A percentile compares a stretch with the other conserved stretches of the same genome.
Conservation (phyloP, 2,888 invertebrate species). For the Diplolepis rosae region DNA sequence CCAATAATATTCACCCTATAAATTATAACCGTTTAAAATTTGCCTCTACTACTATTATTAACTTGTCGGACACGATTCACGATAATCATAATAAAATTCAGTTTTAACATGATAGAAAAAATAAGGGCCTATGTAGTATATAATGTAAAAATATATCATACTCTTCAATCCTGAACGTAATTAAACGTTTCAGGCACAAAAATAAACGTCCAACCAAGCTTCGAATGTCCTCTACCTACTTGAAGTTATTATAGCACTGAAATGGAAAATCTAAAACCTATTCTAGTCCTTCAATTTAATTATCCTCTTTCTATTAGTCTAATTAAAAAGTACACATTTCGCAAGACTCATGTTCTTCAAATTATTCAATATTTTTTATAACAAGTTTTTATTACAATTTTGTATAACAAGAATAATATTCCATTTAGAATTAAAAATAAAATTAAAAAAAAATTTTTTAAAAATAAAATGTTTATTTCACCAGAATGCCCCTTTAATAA, state of each 20-base stretch:
- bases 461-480: no score
- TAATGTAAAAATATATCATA: not conserved
- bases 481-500: no score
- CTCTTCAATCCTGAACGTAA: constrained; percentile 1
- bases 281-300: no score
- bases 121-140: not conserved
- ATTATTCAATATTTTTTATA: no score
- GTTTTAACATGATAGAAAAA: not conserved
- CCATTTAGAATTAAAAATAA: no score
- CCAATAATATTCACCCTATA: not conserved
- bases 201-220: not conserved
- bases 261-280: not conserved
- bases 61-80: constrained; percentile 16
- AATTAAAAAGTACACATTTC: no score
- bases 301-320: no score
- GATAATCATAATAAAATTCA: constrained; percentile 4
- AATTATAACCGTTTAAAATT: not conserved
- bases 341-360: no score
- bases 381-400: no score
- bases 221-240: not conserved
- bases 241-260: not conserved
- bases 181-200: constrained; percentile 4
- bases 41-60: constrained; percentile 1
- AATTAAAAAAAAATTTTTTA: no score
- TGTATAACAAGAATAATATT: no score